Conservation (phyloP, 2,888 invertebrate genomes). For the Harpalus rubripes region DNA sequence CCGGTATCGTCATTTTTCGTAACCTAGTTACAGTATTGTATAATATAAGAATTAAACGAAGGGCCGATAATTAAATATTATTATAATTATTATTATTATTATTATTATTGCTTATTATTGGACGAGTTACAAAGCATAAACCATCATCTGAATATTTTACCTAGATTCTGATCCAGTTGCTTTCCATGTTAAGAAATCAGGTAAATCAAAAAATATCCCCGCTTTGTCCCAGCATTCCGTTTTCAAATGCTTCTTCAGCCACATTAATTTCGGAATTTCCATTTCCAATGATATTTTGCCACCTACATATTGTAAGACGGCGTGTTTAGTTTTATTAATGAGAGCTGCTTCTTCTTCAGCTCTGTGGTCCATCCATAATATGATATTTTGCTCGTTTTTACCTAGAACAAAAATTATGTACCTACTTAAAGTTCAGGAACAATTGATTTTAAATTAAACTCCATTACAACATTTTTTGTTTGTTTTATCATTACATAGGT, state of each 20-base stretch:
- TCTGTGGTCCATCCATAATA: slow-evolving; percentile 96
- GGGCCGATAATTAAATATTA: too few species aligned
- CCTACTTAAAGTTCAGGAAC: too few species aligned
- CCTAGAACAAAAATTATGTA: slow-evolving; percentile 75
- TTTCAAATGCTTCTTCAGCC: slow-evolving; percentile 89
- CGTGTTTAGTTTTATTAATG: slow-evolving; percentile 88
- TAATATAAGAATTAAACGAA: too few species aligned
- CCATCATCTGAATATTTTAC: slow-evolving; percentile 75
- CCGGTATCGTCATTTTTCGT: too few species aligned
- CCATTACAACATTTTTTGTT: too few species aligned
- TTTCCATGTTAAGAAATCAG: slow-evolving; percentile 96
- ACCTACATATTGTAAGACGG: slow-evolving; percentile 91
- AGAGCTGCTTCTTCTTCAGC: slow-evolving; percentile 88
- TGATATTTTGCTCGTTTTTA: slow-evolving; percentile 87
- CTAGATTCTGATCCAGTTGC: slow-evolving; percentile 87
- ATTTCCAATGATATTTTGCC: slow-evolving; percentile 97
- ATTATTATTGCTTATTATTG: too few species aligned
- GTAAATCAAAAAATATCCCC: slow-evolving; percentile 92
- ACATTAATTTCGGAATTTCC: slow-evolving; percentile 96
- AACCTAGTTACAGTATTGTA: too few species aligned
- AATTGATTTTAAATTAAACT: not conserved
- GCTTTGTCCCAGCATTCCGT: slow-evolving; percentile 84
- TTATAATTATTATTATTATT: too few species aligned
- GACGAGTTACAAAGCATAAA: not conserved
- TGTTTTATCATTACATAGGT: too few species aligned